A percentile compares a stretch with the other conserved stretches of the same genome.
Evolutionary conservation across 2,888 invertebrate genomes (phyloP).

Genomic region (Thereva unica): DNA sequence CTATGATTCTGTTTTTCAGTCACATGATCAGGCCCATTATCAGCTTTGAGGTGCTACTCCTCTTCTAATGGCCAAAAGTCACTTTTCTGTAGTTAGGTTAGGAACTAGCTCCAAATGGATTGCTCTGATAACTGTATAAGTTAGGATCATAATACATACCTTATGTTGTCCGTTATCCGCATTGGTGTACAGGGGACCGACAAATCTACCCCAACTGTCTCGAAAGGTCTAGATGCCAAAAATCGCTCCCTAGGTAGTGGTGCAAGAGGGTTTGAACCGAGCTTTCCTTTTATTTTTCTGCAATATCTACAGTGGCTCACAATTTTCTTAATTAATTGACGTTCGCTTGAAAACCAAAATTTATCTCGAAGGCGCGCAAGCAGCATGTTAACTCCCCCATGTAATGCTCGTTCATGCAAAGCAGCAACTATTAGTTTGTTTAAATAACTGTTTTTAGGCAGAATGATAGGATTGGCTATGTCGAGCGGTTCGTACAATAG

Average conservation of each 20-base stretch:
- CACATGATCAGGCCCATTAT: too few relatives aligned
- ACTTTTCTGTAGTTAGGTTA: background rate
- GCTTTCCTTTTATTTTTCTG: background rate
- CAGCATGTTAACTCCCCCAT: too few relatives aligned
- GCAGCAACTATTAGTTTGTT: too few relatives aligned
- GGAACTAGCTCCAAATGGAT: background rate
- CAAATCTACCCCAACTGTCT: slow-evolving; percentile 3
- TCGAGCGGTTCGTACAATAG: slow-evolving; percentile 1
- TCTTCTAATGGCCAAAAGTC: background rate
- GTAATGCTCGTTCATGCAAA: too few relatives aligned
- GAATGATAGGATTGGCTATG: slow-evolving; percentile 14
- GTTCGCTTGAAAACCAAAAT: slow-evolving; percentile 5
- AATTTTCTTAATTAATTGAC: slow-evolving; percentile 12
- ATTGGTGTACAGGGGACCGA: background rate
- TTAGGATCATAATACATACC: background rate
- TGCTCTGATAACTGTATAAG: background rate
- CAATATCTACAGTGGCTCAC: slow-evolving; percentile 4
- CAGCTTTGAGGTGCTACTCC: background rate
- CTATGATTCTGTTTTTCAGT: too few relatives aligned
- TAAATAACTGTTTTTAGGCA: too few relatives aligned
- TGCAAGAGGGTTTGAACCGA: background rate
- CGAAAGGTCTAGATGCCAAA: too few relatives aligned
- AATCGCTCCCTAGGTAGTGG: too few relatives aligned
- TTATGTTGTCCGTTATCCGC: background rate
- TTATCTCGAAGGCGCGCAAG: slow-evolving; percentile 13